phyloP scores from a whole-genome alignment of 2,113 vertebrate species.

The Salvator merianae region DNA sequence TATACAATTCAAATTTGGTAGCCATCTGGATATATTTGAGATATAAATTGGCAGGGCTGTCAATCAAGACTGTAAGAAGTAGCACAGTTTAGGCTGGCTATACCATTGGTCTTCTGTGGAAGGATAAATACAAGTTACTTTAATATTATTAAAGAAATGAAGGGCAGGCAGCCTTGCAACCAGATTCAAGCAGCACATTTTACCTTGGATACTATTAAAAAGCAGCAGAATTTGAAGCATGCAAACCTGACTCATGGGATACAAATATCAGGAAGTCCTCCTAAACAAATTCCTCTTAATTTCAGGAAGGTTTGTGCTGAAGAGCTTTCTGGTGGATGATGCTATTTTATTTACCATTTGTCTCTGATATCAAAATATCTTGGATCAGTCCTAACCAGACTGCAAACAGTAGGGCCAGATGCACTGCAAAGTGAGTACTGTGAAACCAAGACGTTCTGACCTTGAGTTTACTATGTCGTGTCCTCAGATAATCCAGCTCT shows the following conservation, averaged over 20 bases:
- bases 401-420: too few relatives aligned
- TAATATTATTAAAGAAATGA: not conserved
- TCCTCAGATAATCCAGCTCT: slow-evolving; percentile 22
- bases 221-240: not conserved
- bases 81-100: not conserved
- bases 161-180: not conserved
- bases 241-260: not conserved
- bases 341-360: not conserved
- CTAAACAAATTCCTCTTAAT: too few relatives aligned
- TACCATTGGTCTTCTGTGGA: not conserved
- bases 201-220: not conserved
- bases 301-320: not conserved
- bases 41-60: not conserved
- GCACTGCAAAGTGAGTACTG: not conserved
- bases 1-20: not conserved
- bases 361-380: not conserved
- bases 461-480: slow-evolving; percentile 9
- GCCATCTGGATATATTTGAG: too few relatives aligned
- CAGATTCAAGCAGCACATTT: not conserved
- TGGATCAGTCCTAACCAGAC: too few relatives aligned
- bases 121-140: not conserved
- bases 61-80: not conserved
- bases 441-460: not conserved
- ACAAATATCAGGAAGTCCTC: not conserved
- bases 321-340: not conserved